Evolutionary conservation across 1,140 invertebrate genomes (phyloP), one percentile per base, ranked within the genome.

Genomic region (Parasteatoda tepidariorum): DNA sequence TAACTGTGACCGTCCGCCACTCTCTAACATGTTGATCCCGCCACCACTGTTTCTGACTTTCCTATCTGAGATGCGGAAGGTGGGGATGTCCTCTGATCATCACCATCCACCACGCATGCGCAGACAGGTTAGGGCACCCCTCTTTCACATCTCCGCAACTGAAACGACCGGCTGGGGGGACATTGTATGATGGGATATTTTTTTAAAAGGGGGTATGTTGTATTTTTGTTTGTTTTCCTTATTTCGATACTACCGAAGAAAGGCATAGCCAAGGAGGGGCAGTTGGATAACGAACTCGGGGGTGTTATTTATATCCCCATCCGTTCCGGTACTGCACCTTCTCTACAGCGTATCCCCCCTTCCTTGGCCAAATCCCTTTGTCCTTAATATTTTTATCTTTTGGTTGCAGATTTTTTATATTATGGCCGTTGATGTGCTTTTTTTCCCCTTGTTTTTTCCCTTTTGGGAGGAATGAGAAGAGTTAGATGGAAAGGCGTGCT

Each of bases 111-210:
- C 26, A 55, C 5, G 55, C 71, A 74, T 59, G 71, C 71, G 71
- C 71, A 70, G 24, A 26, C 33, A 30, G 54, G 22, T 41, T n/a
- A 3, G 7, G 18, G 30, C 54, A 18, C 41, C 28, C 26, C 61
- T 28, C 9, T n/a, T n/a, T n/a, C 61, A 6, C 26, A 57, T 31
- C 62, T 31, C 30, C 31, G 26, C 48, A 54, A 38, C 41, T n/a
- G 30, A 74, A 74, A 74, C 71, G 71, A 74, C 71, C 71, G 31
- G 54, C 71, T 59, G 55, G 71, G 71, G 71, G 71, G 55, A 74
- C 28, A 54, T 71, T 28, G 41, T 15, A 26, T 55, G 68, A 74
- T 74, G 54, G 34, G 55, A 57, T 74, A 31, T n/a, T n/a, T n/a
- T 59, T 74, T 74, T 74, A 22, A 34, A 26, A 28, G 71, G 71